Evolutionary conservation across 2,888 invertebrate genomes (phyloP), one percentile per base, ranked within the genome.

Genomic region (Harpagoxenus sublaevis): DNA sequence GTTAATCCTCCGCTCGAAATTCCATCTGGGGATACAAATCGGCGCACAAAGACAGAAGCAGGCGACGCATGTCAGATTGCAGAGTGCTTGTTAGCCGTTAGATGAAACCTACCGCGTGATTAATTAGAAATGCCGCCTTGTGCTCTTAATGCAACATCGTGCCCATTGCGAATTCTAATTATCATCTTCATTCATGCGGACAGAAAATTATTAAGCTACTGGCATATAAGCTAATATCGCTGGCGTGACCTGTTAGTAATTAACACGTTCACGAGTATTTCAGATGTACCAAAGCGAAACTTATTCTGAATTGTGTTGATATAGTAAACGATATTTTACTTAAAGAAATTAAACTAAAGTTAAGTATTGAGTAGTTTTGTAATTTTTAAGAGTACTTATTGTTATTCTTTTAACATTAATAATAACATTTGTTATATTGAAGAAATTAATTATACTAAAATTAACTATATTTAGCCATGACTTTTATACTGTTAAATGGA

Each of bases 41-140:
- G 79, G 12, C 15, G 48, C 42, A 68, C 53, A 60, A 79, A 53
- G 48, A 65, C 35, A 60, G 60, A 57, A 73, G 71, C 71, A 48
- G n/a, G 42, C 23, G 23, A 55, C 12, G 31, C 35, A 45, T 1
- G 23, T 79, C 57, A 60, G 28, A 71, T 60, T 55, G 57, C 73
- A 60, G 28, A 73, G 48, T 55, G 45, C 79, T 48, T 18, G 57
- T 79, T 79, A 71, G 73, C 28, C 12, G 77, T 78, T 57, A 70
- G 57, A 71, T 35, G 78, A 70, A 42, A 79, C 42, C 28, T 35
- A 71, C 45, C 23, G n/a, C 18, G 78, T 23, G 42, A 79, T 79
- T 79, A 79, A 71, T 70, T 79, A 71, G 45, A 71, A 71, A 12
- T 42, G 42, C 12, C 28, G 66, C 39, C 39, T 57, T 28, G 28